These are phyloP conservation scores for Oceanites oceanicus DNA, from an alignment of 2,113 vertebrate species.

Conservation along the genomic window DNA sequence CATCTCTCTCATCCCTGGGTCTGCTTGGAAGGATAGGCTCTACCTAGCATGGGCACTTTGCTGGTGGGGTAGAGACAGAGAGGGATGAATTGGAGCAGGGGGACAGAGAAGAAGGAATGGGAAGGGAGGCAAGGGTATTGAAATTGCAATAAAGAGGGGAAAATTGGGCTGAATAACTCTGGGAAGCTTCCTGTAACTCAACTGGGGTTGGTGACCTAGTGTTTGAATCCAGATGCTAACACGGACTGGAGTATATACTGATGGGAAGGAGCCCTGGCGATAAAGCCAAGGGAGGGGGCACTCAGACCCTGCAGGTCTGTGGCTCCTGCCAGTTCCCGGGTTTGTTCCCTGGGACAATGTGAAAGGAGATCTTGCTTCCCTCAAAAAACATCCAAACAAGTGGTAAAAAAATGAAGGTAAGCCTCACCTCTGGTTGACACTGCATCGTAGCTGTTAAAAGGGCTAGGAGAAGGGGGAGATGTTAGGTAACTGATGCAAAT, in stretches of 20 bases:
- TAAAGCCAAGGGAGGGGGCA: neutral
- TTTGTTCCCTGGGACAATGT: neutral
- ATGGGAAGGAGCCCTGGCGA: neutral
- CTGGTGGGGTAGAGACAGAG: neutral
- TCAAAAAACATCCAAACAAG: neutral
- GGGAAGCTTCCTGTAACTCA: neutral
- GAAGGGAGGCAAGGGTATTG: rapidly evolving
- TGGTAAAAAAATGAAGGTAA: neutral
- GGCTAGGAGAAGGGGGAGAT: neutral
- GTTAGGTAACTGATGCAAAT: neutral
- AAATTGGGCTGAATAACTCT: neutral
- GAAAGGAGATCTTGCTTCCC: neutral
- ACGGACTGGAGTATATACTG: rapidly evolving
- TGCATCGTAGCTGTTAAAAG: rapidly evolving
- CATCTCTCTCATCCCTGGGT: neutral
- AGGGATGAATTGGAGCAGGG: neutral
- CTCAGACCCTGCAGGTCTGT: neutral
- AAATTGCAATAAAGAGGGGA: neutral
- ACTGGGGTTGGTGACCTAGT: neutral
- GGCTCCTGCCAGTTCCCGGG: neutral
- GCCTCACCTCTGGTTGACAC: neutral
- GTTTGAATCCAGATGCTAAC: neutral
- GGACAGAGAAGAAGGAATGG: neutral
- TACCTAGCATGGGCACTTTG: neutral
- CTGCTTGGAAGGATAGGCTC: neutral